Evolutionary conservation across 2,797 vertebrate genomes (phyloP).

Genomic region (Avahi laniger): DNA sequence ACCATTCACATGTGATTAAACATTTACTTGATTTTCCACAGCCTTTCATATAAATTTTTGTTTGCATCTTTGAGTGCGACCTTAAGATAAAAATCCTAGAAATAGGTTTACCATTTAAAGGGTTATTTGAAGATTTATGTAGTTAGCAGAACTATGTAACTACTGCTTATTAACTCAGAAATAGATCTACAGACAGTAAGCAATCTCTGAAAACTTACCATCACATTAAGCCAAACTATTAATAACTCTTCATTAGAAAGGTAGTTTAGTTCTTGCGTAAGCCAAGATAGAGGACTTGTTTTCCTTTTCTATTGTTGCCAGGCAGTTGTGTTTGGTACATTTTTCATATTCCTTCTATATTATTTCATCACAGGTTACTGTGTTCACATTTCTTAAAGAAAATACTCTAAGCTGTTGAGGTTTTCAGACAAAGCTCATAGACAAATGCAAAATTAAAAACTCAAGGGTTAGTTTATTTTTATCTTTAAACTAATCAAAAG

Average conservation of each 20-base stretch:
- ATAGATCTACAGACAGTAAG: neutral
- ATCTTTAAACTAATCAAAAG: constrained; percentile 11
- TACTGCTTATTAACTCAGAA: neutral
- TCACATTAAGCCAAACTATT: neutral
- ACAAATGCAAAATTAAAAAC: constrained; percentile 19
- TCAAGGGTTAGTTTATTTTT: neutral
- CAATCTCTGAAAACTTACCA: neutral
- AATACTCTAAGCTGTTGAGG: neutral
- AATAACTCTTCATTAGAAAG: neutral
- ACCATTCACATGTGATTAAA: neutral
- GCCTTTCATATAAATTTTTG: neutral
- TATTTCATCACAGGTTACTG: constrained; percentile 8
- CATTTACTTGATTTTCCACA: neutral
- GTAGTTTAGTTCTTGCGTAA: neutral
- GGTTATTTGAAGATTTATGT: neutral
- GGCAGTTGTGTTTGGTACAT: neutral
- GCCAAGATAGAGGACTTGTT: neutral
- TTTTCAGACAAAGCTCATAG: constrained; percentile 31
- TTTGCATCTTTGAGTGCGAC: neutral
- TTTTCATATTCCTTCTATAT: constrained; percentile 27
- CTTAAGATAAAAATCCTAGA: constrained; percentile 34
- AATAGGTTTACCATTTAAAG: neutral
- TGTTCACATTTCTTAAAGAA: constrained; percentile 8
- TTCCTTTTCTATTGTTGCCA: neutral
- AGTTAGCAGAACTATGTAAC: neutral